Evolutionary conservation across 2,797 vertebrate genomes (phyloP).

Genomic region (Microhierax caerulescens): DNA sequence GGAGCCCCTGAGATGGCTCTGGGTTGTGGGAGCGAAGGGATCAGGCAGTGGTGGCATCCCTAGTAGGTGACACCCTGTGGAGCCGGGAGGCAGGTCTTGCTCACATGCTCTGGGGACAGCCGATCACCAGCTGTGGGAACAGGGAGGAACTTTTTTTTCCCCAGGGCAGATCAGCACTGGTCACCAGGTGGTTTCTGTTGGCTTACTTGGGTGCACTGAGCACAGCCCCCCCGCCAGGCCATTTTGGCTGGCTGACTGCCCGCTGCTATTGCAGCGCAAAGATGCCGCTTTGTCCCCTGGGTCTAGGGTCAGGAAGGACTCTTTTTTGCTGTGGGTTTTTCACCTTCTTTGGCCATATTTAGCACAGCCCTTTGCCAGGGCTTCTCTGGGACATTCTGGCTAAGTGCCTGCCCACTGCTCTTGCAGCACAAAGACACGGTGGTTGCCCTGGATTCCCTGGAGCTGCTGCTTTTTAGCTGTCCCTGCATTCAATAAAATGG

Average conservation of each 20-base stretch:
- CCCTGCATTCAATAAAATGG: neutral
- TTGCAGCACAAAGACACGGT: neutral
- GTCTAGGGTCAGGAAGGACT: neutral
- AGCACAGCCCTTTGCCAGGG: neutral
- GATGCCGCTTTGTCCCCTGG: neutral
- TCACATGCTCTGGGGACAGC: neutral
- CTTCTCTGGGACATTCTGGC: neutral
- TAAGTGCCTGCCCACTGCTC: neutral
- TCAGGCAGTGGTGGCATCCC: neutral
- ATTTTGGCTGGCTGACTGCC: neutral
- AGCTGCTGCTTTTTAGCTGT: neutral
- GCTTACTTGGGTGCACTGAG: neutral
- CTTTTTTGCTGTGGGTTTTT: neutral
- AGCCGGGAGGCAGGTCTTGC: neutral
- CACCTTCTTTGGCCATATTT: neutral
- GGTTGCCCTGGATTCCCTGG: neutral
- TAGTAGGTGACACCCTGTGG: neutral
- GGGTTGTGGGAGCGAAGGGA: neutral
- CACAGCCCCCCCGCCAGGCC: neutral
- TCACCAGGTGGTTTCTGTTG: neutral
- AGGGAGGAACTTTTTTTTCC: neutral
- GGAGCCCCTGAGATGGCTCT: neutral
- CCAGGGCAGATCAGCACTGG: neutral
- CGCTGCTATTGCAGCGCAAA: neutral
- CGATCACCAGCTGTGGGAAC: fast-evolving